Conservation (phyloP, 2,113 vertebrate species). For the Ochotona princeps region DNA sequence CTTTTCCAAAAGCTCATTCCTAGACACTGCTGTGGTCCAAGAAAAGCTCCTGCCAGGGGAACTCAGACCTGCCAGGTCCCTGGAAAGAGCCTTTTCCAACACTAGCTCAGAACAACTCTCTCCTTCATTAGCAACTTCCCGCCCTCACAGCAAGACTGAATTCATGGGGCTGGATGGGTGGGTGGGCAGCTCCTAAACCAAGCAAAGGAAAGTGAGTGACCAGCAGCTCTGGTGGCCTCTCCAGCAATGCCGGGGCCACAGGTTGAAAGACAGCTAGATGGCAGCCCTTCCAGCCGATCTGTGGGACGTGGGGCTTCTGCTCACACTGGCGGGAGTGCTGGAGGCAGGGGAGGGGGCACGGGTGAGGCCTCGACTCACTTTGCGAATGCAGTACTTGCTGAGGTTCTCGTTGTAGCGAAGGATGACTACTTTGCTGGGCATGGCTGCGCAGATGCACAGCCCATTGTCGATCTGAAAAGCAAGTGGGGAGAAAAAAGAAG, state of each 20-base stretch:
- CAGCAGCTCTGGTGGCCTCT: neutral
- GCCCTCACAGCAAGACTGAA: neutral
- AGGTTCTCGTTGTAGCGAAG: constrained; percentile 97
- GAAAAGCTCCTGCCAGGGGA: neutral
- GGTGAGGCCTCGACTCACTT: constrained; percentile 85
- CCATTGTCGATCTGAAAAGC: constrained; percentile 93
- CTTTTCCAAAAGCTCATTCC: neutral
- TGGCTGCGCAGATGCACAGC: constrained; percentile 98
- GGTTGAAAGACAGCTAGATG: neutral
- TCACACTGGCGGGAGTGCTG: too few relatives aligned
- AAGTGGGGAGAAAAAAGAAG: neutral
- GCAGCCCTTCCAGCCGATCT: too few relatives aligned
- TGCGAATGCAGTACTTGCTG: constrained; percentile 98
- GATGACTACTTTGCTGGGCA: constrained; percentile 96
- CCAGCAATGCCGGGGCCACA: neutral
- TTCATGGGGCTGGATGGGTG: neutral
- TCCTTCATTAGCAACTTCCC: neutral
- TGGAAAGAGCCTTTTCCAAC: neutral
- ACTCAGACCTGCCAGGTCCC: neutral
- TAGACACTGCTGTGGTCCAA: neutral
- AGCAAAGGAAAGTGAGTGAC: neutral
- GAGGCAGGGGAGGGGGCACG: too few relatives aligned
- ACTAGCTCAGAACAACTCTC: neutral
- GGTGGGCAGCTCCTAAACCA: neutral
- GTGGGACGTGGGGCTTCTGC: too few relatives aligned